phyloP scores from a whole-genome alignment of 1,140 invertebrate genomes.

The Conus betulinus region DNA sequence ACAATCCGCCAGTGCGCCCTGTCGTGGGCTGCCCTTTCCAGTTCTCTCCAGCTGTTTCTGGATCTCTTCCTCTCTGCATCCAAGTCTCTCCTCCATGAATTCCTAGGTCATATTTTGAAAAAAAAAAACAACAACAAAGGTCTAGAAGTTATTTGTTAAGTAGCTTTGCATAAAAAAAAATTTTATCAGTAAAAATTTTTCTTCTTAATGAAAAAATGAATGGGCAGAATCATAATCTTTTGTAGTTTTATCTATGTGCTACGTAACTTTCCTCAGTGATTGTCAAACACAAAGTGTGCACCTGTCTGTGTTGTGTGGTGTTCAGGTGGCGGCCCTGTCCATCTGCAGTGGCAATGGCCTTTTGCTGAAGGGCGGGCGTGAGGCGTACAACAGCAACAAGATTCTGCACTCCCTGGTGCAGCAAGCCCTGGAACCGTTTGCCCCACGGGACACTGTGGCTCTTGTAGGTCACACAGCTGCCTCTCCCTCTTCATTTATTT shows the following conservation, averaged over 20 bases:
- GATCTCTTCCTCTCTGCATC: no score
- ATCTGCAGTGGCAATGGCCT: slow-evolving; percentile 98
- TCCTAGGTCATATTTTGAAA: no score
- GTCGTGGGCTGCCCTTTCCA: no score
- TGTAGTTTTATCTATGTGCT: not conserved
- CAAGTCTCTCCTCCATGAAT: no score
- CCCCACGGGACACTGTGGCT: slow-evolving; percentile 66
- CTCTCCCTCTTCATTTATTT: no score
- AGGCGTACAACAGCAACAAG: slow-evolving; percentile 94
- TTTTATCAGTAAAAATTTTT: no score
- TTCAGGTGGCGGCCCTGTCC: slow-evolving; percentile 92
- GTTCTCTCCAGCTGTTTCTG: no score
- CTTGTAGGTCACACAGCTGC: slow-evolving; percentile 54
- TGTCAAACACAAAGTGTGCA: not conserved
- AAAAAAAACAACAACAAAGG: no score
- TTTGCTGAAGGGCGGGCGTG: slow-evolving; percentile 97
- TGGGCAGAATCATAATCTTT: not conserved
- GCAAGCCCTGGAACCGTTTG: slow-evolving; percentile 83
- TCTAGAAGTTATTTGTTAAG: no score
- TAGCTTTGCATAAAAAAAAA: no score
- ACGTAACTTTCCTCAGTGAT: not conserved
- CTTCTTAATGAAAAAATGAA: not conserved
- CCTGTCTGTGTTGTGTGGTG: not conserved
- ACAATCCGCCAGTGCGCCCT: no score
- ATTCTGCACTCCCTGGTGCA: slow-evolving; percentile 95